A percentile compares a stretch with the other conserved stretches of the same genome.
These are phyloP conservation scores for Rhinatrema bivittatum DNA, from an alignment of 2,797 vertebrate species.

Conservation along the genomic window DNA sequence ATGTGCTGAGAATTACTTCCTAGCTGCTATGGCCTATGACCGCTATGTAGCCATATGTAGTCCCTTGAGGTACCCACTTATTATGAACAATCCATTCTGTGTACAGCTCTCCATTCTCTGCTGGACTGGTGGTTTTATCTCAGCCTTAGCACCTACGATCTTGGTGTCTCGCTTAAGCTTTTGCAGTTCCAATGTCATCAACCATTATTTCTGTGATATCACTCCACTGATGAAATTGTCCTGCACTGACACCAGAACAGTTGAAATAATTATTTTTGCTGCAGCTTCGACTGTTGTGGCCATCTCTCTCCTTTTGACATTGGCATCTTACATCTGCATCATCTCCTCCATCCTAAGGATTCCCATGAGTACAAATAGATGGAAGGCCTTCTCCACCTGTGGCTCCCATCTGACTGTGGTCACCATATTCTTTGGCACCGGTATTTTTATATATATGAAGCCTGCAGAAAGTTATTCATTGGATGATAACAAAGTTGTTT, in stretches of 20 bases:
- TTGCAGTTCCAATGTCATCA: constrained; percentile 5
- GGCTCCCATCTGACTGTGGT: constrained; percentile 8
- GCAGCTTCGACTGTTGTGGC: constrained; percentile 10
- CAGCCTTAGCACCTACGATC: not conserved
- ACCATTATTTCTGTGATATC: constrained; percentile 18
- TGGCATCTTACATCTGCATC: not conserved
- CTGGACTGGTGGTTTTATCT: constrained; percentile 1
- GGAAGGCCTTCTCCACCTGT: constrained; percentile 8
- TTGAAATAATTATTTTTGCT: not conserved
- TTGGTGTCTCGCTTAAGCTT: constrained; percentile 5
- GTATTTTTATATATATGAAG: not conserved
- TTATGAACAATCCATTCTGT: not conserved
- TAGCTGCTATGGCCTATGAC: constrained; percentile 1
- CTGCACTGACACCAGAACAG: not conserved
- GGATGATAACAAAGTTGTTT: constrained; percentile 3
- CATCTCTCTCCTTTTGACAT: constrained; percentile 1
- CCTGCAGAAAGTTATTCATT: not conserved
- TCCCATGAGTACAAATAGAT: not conserved
- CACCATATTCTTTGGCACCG: constrained; percentile 3
- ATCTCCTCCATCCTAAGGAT: not conserved
- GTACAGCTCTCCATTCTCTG: not conserved
- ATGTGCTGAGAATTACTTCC: not conserved
- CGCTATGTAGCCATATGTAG: constrained; percentile 1
- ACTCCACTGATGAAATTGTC: no score
- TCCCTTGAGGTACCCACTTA: not conserved